These are phyloP conservation scores for Aspidiotus rigidus DNA, from an alignment of 2,888 invertebrate genomes.

Conservation along the genomic window DNA sequence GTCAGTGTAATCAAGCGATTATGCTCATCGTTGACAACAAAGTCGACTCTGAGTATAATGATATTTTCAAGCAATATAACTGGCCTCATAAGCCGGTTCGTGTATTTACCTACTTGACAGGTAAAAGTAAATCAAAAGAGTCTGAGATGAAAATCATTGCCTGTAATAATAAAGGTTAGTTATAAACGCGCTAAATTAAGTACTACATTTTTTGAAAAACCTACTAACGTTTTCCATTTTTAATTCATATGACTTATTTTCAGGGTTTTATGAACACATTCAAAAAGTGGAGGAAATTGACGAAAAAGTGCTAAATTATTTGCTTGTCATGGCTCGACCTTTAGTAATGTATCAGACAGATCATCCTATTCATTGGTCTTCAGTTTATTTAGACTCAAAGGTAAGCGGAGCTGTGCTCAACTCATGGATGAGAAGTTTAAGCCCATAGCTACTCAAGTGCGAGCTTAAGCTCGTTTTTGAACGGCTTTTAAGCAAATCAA, in stretches of 20 bases:
- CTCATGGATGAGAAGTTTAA: no score
- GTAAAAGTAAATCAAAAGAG: conserved; percentile 79
- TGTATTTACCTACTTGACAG: conserved; percentile 92
- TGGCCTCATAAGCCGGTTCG: conserved; percentile 89
- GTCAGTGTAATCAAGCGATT: conserved; percentile 96
- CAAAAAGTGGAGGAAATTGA: conserved; percentile 79
- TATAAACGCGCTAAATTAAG: not conserved
- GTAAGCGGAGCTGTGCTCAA: conserved; percentile 44
- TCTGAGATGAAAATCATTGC: conserved; percentile 88
- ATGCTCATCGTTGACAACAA: conserved; percentile 79
- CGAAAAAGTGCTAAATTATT: conserved; percentile 86
- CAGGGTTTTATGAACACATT: conserved; percentile 84
- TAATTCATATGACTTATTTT: conserved; percentile 17
- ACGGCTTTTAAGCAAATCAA: no score
- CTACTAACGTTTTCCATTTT: not conserved
- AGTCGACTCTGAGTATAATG: conserved; percentile 48
- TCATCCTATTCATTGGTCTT: conserved; percentile 92
- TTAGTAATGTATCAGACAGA: conserved; percentile 88
- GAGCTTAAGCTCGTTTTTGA: no score
- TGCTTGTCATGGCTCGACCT: conserved; percentile 89
- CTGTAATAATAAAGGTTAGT: conserved; percentile 86
- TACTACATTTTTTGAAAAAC: not conserved
- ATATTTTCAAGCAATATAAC: conserved; percentile 71
- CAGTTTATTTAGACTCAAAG: conserved; percentile 76
- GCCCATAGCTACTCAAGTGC: no score